phyloP scores from a whole-genome alignment of 2,113 vertebrate genomes.

The Tragelaphus buxtoni region DNA sequence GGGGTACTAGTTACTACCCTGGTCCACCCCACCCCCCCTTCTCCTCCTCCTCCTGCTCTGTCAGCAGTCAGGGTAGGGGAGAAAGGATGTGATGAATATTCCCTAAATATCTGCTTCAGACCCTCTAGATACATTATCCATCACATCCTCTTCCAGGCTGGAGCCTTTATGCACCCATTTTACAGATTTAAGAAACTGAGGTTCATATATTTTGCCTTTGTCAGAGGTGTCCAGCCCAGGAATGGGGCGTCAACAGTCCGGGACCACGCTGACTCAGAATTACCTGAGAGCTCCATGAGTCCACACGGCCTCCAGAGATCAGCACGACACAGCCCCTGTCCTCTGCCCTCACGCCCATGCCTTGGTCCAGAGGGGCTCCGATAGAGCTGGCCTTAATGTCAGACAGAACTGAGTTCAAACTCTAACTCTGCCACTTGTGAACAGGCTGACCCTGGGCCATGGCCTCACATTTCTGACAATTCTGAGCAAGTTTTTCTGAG shows the following conservation, averaged over 20 bases:
- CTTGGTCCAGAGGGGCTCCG: neutral
- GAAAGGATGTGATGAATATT: neutral
- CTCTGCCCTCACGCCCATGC: neutral
- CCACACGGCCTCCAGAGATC: neutral
- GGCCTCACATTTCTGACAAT: neutral
- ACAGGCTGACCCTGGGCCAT: neutral
- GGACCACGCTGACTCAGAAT: rapidly evolving
- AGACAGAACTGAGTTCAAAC: neutral
- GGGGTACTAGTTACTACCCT: neutral
- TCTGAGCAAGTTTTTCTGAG: neutral
- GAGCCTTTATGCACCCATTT: neutral
- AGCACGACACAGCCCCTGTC: neutral
- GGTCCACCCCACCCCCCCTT: neutral
- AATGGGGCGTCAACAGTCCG: neutral
- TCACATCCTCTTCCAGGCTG: neutral
- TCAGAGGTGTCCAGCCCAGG: neutral
- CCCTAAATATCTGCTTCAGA: neutral
- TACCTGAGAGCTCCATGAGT: rapidly evolving
- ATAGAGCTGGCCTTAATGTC: neutral
- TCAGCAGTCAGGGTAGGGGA: neutral
- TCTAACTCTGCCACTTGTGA: neutral
- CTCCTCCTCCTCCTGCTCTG: too few relatives aligned
- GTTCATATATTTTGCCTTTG: neutral
- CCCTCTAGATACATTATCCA: neutral
- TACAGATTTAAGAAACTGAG: neutral